Evolutionary conservation across 2,888 invertebrate genomes (phyloP), one percentile per base, ranked within the genome.

Genomic region (Mesochorus sp.): DNA sequence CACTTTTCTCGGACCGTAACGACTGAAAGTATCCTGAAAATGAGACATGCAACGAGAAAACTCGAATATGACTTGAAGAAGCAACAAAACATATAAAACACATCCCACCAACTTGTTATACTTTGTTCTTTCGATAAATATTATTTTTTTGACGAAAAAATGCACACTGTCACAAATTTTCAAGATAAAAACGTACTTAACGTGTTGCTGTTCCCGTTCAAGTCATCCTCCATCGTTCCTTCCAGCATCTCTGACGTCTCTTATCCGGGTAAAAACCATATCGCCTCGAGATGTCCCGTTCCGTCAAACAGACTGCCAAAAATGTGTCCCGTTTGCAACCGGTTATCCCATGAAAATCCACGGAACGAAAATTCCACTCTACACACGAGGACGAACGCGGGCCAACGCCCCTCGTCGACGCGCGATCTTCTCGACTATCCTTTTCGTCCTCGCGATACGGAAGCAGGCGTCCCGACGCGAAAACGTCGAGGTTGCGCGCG

Each of bases 401-500:
- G 82, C 87, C 89, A 89, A 89, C 89, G 89, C 89, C 89, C 89
- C 87, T 85, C 85, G 73, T 86, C 85, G 73, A 82, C 82, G 83
- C 80, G 81, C 84, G 83, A 66, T 82, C 73, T 82, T 71, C 84
- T 81, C 82, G 85, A 87, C 88, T 86, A 87, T 87, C 86, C 88
- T 86, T 88, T 88, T 86, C 82, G 83, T 81, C 51, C 51, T 51
- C 85, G 80, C 83, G 84, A 81, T 82, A 80, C 83, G 85, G 85
- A 86, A 85, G n/a, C n/a, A n/a, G 85, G 86, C 82, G 82, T 85
- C 83, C 85, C 80, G 81, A 80, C 71, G 78, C 79, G 78, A 80
- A n/a, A 75, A 79, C 76, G 67, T 64, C 72, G 88, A 92, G 88
- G 91, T 91, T 91, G 91, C 78, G 90, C 92, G 91, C 75, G 82